Percentiles rank a stretch among this genome's conserved stretches.
phyloP scores from a whole-genome alignment of 1,140 invertebrate species.

The Phenacoccus solenopsis region DNA sequence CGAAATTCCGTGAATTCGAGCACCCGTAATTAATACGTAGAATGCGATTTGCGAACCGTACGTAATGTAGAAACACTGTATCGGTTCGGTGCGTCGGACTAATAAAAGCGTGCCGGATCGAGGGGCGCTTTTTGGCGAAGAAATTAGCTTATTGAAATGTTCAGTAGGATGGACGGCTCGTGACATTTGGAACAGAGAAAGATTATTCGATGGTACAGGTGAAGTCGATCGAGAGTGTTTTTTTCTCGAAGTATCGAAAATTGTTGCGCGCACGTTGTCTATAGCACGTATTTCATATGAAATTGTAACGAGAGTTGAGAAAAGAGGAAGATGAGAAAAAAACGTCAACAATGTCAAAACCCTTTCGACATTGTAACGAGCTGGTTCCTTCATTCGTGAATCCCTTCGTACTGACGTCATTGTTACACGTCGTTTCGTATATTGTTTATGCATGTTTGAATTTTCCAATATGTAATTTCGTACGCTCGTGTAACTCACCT shows the following conservation, averaged over 20 bases:
- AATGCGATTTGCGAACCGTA: not conserved
- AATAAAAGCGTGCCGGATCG: too few species aligned
- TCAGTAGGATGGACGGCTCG: too few species aligned
- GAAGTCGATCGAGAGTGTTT: too few species aligned
- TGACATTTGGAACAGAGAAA: too few species aligned
- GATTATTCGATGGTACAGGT: too few species aligned
- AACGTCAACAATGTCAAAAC: not conserved
- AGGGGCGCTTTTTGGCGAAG: too few species aligned
- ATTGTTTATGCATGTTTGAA: constrained; percentile 14
- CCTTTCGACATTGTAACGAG: constrained; percentile 8
- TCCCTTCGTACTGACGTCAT: constrained; percentile 3
- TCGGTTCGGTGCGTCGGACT: too few species aligned
- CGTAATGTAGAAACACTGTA: too few species aligned
- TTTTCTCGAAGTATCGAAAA: too few species aligned
- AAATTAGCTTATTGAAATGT: not conserved
- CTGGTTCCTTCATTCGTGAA: constrained; percentile 3
- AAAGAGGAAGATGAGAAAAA: not conserved
- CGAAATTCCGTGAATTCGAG: not conserved
- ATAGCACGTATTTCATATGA: too few species aligned
- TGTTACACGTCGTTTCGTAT: constrained; percentile 16
- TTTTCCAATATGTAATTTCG: constrained; percentile 3
- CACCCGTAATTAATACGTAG: constrained; percentile 3
- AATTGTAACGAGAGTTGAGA: too few species aligned
- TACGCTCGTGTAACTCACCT: constrained; percentile 9
- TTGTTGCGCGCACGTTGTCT: too few species aligned